Base-by-base conservation (phyloP, 2,888 invertebrate genomes). In the Pemphredon lugubris region DNA sequence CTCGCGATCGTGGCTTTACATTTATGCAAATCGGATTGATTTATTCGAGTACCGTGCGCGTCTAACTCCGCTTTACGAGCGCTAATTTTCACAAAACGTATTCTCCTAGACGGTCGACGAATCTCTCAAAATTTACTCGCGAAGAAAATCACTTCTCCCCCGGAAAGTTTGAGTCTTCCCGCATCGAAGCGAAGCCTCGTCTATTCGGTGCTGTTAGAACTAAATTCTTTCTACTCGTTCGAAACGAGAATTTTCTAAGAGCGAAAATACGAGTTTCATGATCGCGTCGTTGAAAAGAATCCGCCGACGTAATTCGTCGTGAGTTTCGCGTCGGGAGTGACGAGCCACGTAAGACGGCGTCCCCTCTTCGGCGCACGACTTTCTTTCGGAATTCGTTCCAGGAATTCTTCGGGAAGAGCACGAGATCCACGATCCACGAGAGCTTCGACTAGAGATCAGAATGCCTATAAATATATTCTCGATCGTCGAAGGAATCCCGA, bases 11-110 rank as follows among this genome's bases (percentile, higher is more conserved):
- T 14, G 39, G 40, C n/a, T 21, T 47, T 20, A 20, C 39, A 64
- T 64, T 64, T 58, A 64, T 58, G 64, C 42, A 58, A 64, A 64
- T 64, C 42, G 48, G 5, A 58, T 64, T 50, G 64, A 64, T 64
- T 64, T n/a, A 58, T 26, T 50, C 32, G 13, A 30, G 16, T 40
- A 30, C 26, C 39, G 47, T 32, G 13, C 58, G 13, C 30, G 21
- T 40, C 34, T 1, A 42, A 64, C 48, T 64, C 58, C 30, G 32
- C 34, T 64, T 51, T 20, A 47, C 18, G 23, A n/a, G 32, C 50
- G 20, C 20, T 30, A 18, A 39, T 34, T 42, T 53, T 32, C 30
- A 44, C 37, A 14, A 23, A 5, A 11, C 18, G 16, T 26, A 23
- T 9, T 14, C 50, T 13, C 13, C 11, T 47, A 14, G 30, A 32